Percentiles rank a stretch among this genome's conserved stretches.
These are phyloP conservation scores for Coregonus ussuriensis DNA, from an alignment of 2,797 vertebrate genomes.

Conservation along the genomic window DNA sequence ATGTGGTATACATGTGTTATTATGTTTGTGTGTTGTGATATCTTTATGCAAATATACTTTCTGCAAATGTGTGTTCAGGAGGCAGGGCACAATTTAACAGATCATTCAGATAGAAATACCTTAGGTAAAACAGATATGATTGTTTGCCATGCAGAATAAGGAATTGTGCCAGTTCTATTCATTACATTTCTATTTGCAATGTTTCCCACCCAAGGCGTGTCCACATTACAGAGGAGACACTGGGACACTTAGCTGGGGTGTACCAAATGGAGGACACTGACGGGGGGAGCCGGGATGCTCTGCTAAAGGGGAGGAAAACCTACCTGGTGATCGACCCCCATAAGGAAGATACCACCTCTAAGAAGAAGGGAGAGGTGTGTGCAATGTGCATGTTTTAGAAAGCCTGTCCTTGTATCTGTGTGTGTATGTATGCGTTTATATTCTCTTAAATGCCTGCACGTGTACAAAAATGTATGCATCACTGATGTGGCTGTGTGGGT, in stretches of 20 bases:
- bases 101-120: background rate
- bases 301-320: conserved; percentile 69
- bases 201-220: conserved; percentile 64
- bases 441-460: background rate
- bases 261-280: conserved; percentile 71
- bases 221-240: conserved; percentile 79
- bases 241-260: conserved; percentile 62
- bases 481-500: background rate
- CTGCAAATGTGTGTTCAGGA: background rate
- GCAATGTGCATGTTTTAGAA: conserved; percentile 7
- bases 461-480: conserved; percentile 17
- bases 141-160: background rate
- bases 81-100: background rate
- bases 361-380: conserved; percentile 41
- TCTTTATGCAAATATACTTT: too few relatives aligned
- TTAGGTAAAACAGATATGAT: background rate
- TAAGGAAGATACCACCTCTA: conserved; percentile 1
- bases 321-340: conserved; percentile 77
- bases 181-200: background rate
- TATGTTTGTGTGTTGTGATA: too few relatives aligned
- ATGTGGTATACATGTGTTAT: background rate
- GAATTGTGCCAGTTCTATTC: background rate
- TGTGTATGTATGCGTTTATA: background rate
- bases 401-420: background rate
- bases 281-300: conserved; percentile 66